phyloP scores from a whole-genome alignment of 2,113 vertebrate genomes.

The Xiphophorus hellerii region DNA sequence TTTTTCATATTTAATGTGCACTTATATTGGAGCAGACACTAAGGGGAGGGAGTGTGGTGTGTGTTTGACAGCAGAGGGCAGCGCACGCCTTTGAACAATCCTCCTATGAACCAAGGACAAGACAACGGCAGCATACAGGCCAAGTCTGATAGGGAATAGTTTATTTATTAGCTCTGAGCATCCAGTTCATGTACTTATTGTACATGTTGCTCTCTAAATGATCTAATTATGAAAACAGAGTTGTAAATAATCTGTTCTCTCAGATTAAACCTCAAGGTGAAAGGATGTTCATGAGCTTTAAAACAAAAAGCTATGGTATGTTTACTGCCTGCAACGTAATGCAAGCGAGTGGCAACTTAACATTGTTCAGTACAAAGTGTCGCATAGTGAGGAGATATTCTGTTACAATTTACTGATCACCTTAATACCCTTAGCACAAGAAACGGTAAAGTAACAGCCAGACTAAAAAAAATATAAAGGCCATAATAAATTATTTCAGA shows the following conservation, averaged over 20 bases:
- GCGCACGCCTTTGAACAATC: slow-evolving; percentile 56
- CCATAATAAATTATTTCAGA: background rate
- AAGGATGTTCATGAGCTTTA: too few species aligned
- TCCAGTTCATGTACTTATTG: slow-evolving; percentile 5
- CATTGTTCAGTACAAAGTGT: too few species aligned
- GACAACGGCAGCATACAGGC: slow-evolving; percentile 33
- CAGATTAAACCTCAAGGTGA: too few species aligned
- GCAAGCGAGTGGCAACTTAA: too few species aligned
- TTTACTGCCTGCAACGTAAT: background rate
- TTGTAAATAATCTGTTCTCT: too few species aligned
- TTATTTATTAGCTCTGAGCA: slow-evolving; percentile 31
- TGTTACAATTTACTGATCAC: background rate
- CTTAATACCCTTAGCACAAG: background rate
- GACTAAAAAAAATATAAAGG: background rate
- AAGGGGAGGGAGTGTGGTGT: slow-evolving; percentile 33
- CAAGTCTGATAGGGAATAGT: slow-evolving; percentile 15
- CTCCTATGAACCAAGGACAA: slow-evolving; percentile 21
- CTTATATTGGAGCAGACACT: slow-evolving; percentile 30
- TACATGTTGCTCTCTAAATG: slow-evolving; percentile 1
- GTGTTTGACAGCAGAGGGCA: slow-evolving; percentile 70
- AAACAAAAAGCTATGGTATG: too few species aligned
- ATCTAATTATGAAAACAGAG: background rate
- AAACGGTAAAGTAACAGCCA: background rate
- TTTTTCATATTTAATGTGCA: slow-evolving; percentile 33
- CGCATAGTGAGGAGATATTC: background rate